Conservation (phyloP, 2,888 invertebrate species). For the Sericinus montela region DNA sequence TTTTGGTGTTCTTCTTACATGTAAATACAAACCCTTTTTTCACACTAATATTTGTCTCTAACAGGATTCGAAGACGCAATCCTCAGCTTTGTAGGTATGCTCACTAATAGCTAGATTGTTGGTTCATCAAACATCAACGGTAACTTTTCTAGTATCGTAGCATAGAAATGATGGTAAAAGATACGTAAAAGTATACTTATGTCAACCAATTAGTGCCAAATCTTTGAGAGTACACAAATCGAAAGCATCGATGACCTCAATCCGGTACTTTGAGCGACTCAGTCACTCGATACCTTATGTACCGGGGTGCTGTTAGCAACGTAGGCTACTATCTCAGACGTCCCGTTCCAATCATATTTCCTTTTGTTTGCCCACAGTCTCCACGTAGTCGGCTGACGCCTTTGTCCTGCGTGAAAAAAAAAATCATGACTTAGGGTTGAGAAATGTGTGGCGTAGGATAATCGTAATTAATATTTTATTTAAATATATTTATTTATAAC, state of each 20-base stretch:
- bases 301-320: constrained; percentile 18
- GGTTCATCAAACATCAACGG: too few species aligned
- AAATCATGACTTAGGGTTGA: constrained; percentile 4
- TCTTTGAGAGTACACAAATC: constrained; percentile 13
- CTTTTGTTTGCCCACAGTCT: constrained; percentile 62
- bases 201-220: constrained; percentile 19
- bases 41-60: too few species aligned
- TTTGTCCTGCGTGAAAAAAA: constrained; percentile 35
- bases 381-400: constrained; percentile 44
- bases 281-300: constrained; percentile 24
- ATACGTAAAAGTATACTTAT: constrained; percentile 12
- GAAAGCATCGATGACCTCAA: constrained; percentile 25
- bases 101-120: too few species aligned
- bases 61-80: too few species aligned
- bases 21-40: too few species aligned
- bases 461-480: too few species aligned
- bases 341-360: constrained; percentile 59
- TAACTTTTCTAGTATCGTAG: neutral
- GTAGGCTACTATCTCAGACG: constrained; percentile 33
- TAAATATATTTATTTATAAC: too few species aligned
- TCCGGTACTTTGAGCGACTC: constrained; percentile 9
- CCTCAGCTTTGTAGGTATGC: too few species aligned
- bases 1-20: too few species aligned
- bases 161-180: too few species aligned
- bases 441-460: neutral